Evolutionary conservation across 2,113 vertebrate genomes (phyloP).

Genomic region (Platichthys flesus): DNA sequence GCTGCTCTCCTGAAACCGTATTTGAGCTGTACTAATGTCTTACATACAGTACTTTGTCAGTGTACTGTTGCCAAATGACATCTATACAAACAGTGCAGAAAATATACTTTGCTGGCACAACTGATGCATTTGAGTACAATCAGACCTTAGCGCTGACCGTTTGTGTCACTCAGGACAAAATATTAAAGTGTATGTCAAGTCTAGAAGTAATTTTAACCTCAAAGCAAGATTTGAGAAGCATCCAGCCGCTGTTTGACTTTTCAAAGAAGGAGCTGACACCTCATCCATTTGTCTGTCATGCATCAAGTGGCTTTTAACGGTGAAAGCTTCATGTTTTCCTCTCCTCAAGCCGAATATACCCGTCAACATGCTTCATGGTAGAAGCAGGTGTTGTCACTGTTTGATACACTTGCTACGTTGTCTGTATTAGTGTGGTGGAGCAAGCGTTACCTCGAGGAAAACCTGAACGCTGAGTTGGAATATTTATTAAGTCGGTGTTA

Average conservation of each 20-base stretch:
- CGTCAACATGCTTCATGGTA: conserved; percentile 20
- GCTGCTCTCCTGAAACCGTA: neutral
- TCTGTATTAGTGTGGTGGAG: neutral
- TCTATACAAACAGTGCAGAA: neutral
- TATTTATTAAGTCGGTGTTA: conserved; percentile 34
- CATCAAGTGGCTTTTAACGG: conserved; percentile 20
- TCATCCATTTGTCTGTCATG: neutral
- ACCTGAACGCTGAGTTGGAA: conserved; percentile 16
- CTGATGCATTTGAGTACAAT: too few species aligned
- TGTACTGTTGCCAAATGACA: neutral
- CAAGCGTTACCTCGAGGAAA: conserved; percentile 2
- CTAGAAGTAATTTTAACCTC: too few species aligned
- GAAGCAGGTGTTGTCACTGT: conserved; percentile 35
- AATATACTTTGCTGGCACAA: neutral
- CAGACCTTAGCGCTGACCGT: too few species aligned
- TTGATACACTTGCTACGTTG: conserved; percentile 3
- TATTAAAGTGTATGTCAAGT: too few species aligned
- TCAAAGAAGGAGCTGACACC: conserved; percentile 1
- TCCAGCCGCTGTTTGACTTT: neutral
- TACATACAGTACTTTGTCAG: neutral
- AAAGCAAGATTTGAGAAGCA: neutral
- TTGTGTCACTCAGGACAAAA: too few species aligned
- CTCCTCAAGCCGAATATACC: conserved; percentile 18
- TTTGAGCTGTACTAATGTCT: neutral
- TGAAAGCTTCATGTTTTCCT: conserved; percentile 6